Conservation (phyloP, 2,113 vertebrate species). For the Poeciliopsis occidentalis region DNA sequence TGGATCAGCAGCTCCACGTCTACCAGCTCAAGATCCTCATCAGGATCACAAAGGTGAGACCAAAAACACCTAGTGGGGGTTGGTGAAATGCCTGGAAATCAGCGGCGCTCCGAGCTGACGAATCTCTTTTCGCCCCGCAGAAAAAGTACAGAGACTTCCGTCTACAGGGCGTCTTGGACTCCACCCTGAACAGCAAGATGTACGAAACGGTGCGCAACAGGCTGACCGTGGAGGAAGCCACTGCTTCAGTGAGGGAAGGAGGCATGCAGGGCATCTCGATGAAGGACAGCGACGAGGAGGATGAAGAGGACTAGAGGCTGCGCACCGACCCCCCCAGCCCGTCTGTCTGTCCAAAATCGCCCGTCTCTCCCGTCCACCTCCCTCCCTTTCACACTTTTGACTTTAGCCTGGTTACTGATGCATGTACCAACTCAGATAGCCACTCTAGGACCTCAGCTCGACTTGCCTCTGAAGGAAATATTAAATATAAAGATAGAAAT, state of each 20-base stretch:
- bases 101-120: background rate
- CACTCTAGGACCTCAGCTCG: constrained; percentile 94
- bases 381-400: constrained; percentile 75
- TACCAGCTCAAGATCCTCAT: constrained; percentile 99
- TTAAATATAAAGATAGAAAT: constrained; percentile 83
- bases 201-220: constrained; percentile 98
- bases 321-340: constrained; percentile 36
- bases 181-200: constrained; percentile 98
- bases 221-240: constrained; percentile 95
- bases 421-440: constrained; percentile 99
- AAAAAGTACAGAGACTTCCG: constrained; percentile 99
- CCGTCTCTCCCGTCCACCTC: constrained; percentile 13
- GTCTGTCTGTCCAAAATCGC: constrained; percentile 7
- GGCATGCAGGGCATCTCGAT: constrained; percentile 98
- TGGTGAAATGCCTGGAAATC: background rate
- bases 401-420: constrained; percentile 91
- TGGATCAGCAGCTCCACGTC: constrained; percentile 99
- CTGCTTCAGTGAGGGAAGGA: constrained; percentile 93
- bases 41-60: constrained; percentile 95
- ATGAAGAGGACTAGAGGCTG: constrained; percentile 84
- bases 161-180: constrained; percentile 98
- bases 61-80: background rate
- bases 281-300: constrained; percentile 99
- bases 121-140: constrained; percentile 66
- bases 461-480: constrained; percentile 92